Conservation (phyloP, 1,140 invertebrate species). For the Drosophila ambigua region DNA sequence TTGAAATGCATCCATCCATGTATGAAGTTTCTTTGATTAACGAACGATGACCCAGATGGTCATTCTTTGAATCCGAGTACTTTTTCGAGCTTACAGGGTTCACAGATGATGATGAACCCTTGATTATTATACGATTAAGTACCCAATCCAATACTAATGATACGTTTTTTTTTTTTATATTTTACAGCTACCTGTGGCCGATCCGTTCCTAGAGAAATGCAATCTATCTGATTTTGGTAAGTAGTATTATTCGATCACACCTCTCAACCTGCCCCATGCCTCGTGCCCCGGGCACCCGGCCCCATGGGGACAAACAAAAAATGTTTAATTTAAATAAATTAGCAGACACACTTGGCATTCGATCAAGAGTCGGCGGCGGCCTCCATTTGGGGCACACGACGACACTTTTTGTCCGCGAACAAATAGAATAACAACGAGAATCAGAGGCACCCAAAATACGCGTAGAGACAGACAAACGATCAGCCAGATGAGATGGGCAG, state of each 20-base stretch:
- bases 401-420: conserved; percentile 18
- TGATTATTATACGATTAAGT: too few relatives aligned
- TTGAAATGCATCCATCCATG: too few relatives aligned
- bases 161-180: conserved; percentile 65
- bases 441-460: conserved; percentile 43
- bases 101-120: too few relatives aligned
- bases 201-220: conserved; percentile 95
- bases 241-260: conserved; percentile 76
- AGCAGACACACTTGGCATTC: conserved; percentile 57
- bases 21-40: too few relatives aligned
- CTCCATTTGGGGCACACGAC: conserved; percentile 58
- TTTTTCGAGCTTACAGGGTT: too few relatives aligned
- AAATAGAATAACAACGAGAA: conserved; percentile 22
- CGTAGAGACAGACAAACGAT: conserved; percentile 19
- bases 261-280: neutral
- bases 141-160: conserved; percentile 27
- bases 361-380: conserved; percentile 47
- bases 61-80: too few relatives aligned
- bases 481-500: neutral
- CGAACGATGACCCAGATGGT: too few relatives aligned
- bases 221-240: conserved; percentile 93
- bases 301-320: conserved; percentile 4
- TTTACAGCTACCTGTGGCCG: conserved; percentile 92
- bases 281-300: too few relatives aligned
- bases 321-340: conserved; percentile 57